Evolutionary conservation across 2,888 invertebrate genomes (phyloP), one percentile per base, ranked within the genome.

Genomic region (Drosophila siamana): DNA sequence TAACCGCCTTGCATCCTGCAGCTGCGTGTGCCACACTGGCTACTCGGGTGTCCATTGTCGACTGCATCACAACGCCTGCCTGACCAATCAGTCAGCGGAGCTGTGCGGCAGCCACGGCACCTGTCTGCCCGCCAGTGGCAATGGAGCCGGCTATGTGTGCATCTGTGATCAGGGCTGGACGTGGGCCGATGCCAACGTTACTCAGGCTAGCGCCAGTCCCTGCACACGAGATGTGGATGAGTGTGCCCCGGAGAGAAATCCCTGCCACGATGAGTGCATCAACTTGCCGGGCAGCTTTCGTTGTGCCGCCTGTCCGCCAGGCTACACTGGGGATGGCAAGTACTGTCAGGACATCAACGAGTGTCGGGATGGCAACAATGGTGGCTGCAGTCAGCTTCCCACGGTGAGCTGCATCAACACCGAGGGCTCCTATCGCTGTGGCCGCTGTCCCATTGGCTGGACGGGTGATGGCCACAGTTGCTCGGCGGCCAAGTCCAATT

Each of bases 121-220:
- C 5, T 98, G 98, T 89, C 91, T 98, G n/a, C 93, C 94, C 6
- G 94, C 94, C 60, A 93, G 92, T n/a, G n/a, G n/a, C 19, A 93
- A 94, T 30, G 93, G 93, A 0, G 91, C 93, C 2, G 96, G 97
- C 0, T 96, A 95, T 78, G 95, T 94, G 54, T 97, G 97, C 86
- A 93, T 97, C 69, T 97, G 97, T 87, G 94, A 97, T 77, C 95
- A 96, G 94, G 99, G 99, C 6, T 99, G 98, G 98, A 96, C 95
- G 56, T 84, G 97, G 97, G 84, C 84, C 24, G 94, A 82, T 24
- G 40, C 94, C 2, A 93, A 93, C 1, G 70, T 16, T 2, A 87
- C 48, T 0, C 60, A 72, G 8, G 94, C 94, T 1, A 93, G 93
- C 0, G 93, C 93, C 62, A 94, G 95, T 1, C 94, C 95, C 2